Base-by-base conservation (phyloP, 2,797 vertebrate genomes). In the Simalia tracyae region DNA sequence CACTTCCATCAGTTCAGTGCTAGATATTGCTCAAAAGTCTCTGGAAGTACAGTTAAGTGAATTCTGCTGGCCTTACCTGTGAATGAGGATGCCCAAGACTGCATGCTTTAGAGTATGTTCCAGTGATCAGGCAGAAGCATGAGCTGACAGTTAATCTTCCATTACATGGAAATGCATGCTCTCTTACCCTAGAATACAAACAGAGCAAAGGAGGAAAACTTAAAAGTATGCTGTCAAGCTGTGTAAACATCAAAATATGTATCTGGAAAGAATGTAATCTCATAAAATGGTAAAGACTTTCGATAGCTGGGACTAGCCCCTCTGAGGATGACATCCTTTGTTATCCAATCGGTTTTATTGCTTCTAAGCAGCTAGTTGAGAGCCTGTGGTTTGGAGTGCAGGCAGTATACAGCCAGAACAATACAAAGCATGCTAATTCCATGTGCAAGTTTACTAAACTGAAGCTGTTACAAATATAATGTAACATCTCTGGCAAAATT, bases 1-100 rank as follows among this genome's bases (percentile, higher is more conserved):
- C 46, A 46, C 50, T 92, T 76, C 84, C 94, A 22, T 26, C 94
- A 93, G 92, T 92, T 94, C 94, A 89, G 68, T 89, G 85, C 28
- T 94, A 92, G 93, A 92, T 95, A 7, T 15, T 28, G 22, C 31
- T 3, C 19, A 66, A 86, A 3, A 14, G 31, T 89, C 36, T n/a
- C 10, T 57, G 5, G 88, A 54, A 57, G 15, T 31, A 57, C 5
- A 57, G 19, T 12, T 72, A 57, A 14, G 2, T 46, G 61, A 95
- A 86, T 86, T 84, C 86, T 72, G 87, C 81, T 54, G 64, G 86
- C 42, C 19, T 22, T 76, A 26, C 36, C 28, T 87, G 26, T 57
- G 84, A 50, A 42, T 22, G 60, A 61, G 19, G 22, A 61, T 42
- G 66, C 22, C 31, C 8, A 76, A 57, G 15, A 24, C 8, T 87